A percentile compares a stretch with the other conserved stretches of the same genome.
Evolutionary conservation across 2,888 invertebrate species (phyloP).

Genomic region (Lasioglossum morio): DNA sequence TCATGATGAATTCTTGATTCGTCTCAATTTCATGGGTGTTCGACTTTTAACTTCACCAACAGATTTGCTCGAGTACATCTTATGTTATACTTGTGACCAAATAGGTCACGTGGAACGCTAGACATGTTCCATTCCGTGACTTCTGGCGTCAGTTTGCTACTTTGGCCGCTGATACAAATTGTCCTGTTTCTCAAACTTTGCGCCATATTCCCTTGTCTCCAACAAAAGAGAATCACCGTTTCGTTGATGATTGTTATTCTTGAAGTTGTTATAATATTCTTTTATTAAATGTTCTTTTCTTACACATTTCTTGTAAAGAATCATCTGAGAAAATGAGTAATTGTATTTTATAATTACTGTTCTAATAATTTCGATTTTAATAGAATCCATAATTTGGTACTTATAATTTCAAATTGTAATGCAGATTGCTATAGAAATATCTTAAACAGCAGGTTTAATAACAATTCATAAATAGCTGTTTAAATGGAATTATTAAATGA

Average conservation of each 20-base stretch:
- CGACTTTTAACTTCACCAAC: not conserved
- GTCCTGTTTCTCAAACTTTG: not conserved
- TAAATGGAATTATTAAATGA: not conserved
- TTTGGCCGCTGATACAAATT: not conserved
- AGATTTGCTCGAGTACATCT: slow-evolving; percentile 17
- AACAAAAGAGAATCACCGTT: not conserved
- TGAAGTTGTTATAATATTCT: not conserved
- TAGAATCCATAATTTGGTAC: too few species aligned
- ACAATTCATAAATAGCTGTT: not conserved
- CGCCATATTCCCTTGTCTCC: not conserved
- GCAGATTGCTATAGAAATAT: not conserved
- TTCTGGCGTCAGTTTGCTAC: slow-evolving; percentile 1
- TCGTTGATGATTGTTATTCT: not conserved
- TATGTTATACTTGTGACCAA: slow-evolving; percentile 11
- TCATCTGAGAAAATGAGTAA: not conserved
- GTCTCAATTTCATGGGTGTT: slow-evolving; percentile 24
- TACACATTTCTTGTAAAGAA: not conserved
- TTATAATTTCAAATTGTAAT: not conserved
- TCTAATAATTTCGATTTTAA: not conserved
- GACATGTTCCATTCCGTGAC: not conserved
- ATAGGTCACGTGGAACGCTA: slow-evolving; percentile 21
- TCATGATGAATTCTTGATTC: slow-evolving; percentile 12
- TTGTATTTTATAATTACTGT: not conserved
- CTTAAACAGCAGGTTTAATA: not conserved
- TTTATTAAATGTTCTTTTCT: not conserved